These are phyloP conservation scores for Hydractinia echinata DNA, from an alignment of 30 jellyfish, hydroid and myxozoan genomes.

Conservation along the genomic window DNA sequence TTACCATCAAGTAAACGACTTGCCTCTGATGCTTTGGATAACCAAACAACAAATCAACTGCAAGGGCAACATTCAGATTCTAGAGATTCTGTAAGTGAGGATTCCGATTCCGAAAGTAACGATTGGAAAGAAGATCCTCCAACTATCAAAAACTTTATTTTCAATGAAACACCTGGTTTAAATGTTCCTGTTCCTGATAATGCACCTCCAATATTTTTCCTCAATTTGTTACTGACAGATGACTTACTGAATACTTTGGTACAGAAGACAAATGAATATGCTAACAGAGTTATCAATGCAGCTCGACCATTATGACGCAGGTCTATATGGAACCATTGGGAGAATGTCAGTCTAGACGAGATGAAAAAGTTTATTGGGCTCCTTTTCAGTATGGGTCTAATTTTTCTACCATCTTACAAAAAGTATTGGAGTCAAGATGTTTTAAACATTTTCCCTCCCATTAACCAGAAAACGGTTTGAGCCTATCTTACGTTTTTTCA, in stretches of 20 bases:
- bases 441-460: neutral
- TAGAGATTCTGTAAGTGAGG: too few species aligned
- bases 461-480: conserved; percentile 29
- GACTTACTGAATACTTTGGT: neutral
- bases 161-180: neutral
- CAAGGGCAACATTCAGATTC: too few species aligned
- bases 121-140: neutral
- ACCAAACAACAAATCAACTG: too few species aligned
- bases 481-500: conserved; percentile 20
- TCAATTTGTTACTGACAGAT: neutral
- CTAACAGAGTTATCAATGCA: neutral
- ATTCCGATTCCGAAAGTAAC: too few species aligned
- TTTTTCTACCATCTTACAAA: conserved; percentile 23
- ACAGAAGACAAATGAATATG: neutral
- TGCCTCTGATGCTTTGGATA: too few species aligned
- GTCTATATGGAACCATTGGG: neutral
- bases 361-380: conserved; percentile 34
- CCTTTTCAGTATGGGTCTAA: conserved; percentile 25
- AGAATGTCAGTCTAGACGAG: conserved; percentile 16
- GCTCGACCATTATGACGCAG: conserved; percentile 29
- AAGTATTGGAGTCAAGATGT: conserved; percentile 25
- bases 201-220: neutral
- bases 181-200: neutral
- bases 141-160: neutral
- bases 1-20: too few species aligned